A percentile compares a stretch with the other conserved stretches of the same genome.
These are phyloP conservation scores for Myoxocephalus aenaeus DNA, from an alignment of 2,797 vertebrate genomes.

Conservation along the genomic window DNA sequence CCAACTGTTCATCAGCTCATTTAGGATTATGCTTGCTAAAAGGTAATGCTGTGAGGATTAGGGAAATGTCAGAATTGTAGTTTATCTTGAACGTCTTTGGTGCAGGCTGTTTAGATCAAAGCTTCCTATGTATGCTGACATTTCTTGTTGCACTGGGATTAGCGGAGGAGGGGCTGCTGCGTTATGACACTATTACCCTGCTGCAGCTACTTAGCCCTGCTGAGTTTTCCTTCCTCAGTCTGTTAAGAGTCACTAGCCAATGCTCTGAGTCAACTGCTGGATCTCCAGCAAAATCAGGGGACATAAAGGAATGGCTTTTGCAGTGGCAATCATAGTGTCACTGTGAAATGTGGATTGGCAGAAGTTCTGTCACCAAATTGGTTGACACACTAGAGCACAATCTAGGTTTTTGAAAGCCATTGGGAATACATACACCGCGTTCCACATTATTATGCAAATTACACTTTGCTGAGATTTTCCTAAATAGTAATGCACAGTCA, in stretches of 20 bases:
- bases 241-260: conserved; percentile 50
- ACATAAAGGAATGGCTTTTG: conserved; percentile 23
- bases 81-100: conserved; percentile 39
- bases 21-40: conserved; percentile 39
- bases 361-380: conserved; percentile 1
- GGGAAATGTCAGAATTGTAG: conserved; percentile 40
- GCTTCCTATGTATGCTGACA: too few relatives aligned
- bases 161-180: conserved; percentile 30
- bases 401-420: background rate
- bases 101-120: conserved; percentile 1
- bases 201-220: conserved; percentile 55
- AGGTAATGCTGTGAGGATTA: conserved; percentile 41
- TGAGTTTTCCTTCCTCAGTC: conserved; percentile 40
- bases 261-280: conserved; percentile 23
- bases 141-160: too few relatives aligned
- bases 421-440: too few relatives aligned
- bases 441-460: too few relatives aligned
- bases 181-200: conserved; percentile 5
- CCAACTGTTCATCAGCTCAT: conserved; percentile 4
- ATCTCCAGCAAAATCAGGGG: conserved; percentile 16
- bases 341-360: conserved; percentile 9
- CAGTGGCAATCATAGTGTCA: conserved; percentile 18
- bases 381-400: conserved; percentile 9
- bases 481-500: too few relatives aligned
- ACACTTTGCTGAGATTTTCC: too few relatives aligned